Percentiles rank a stretch among this genome's conserved stretches.
These are phyloP conservation scores for Colinus virginianus DNA, from an alignment of 2,113 vertebrate species.

Conservation along the genomic window DNA sequence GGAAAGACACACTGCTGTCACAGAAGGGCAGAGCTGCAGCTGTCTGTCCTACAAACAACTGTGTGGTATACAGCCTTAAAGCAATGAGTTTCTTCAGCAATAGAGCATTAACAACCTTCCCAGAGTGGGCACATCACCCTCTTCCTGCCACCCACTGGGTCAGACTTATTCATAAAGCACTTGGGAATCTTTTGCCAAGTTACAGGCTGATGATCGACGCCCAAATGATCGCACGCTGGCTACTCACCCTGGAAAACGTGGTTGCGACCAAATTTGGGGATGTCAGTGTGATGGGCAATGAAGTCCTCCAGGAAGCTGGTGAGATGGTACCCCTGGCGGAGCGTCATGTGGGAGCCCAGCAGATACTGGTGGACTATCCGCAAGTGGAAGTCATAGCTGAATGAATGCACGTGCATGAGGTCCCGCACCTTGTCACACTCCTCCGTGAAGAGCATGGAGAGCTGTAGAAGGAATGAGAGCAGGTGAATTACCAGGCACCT, in stretches of 20 bases:
- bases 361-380: slow-evolving; percentile 96
- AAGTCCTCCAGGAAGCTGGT: slow-evolving; percentile 95
- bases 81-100: neutral
- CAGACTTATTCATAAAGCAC: neutral
- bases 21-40: neutral
- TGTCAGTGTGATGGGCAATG: slow-evolving; percentile 92
- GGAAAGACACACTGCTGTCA: neutral
- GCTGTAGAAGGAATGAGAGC: slow-evolving; percentile 74
- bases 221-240: neutral
- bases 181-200: neutral
- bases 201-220: neutral
- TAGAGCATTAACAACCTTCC: neutral
- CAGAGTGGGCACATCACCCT: neutral
- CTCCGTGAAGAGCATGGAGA: slow-evolving; percentile 98
- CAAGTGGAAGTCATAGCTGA: slow-evolving; percentile 98
- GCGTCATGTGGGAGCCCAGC: slow-evolving; percentile 90
- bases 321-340: slow-evolving; percentile 96
- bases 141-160: neutral
- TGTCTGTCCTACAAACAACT: neutral
- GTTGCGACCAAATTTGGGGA: slow-evolving; percentile 97
- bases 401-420: slow-evolving; percentile 97
- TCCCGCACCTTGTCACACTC: slow-evolving; percentile 98
- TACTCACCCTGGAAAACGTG: slow-evolving; percentile 92
- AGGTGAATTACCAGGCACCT: neutral
- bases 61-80: neutral